Conservation (phyloP, 2,113 vertebrate species). For the Zapus hudsonius region DNA sequence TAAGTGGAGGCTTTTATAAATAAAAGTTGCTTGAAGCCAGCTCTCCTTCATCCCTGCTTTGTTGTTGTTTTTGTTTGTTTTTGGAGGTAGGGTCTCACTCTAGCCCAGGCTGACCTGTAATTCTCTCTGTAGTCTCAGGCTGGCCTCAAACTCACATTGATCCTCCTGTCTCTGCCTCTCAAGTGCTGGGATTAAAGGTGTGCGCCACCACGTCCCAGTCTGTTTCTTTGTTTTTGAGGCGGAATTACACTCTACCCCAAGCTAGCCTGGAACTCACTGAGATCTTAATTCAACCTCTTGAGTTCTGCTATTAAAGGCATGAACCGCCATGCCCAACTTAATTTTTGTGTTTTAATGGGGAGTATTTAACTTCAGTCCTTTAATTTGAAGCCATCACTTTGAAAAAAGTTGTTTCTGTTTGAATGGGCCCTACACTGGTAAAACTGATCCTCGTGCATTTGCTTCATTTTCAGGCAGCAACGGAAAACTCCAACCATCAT, state of each 20-base stretch:
- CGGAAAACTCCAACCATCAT: slow-evolving; percentile 68
- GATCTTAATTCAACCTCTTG: not conserved
- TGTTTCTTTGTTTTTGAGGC: no score
- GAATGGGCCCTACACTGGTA: not conserved
- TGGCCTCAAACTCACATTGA: no score
- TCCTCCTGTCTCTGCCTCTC: no score
- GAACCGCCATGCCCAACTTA: not conserved
- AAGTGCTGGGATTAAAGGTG: no score
- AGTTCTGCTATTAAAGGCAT: not conserved
- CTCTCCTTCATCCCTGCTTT: not conserved
- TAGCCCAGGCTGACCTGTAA: no score
- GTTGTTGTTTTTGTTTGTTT: not conserved
- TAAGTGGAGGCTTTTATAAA: not conserved
- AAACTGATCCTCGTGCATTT: slow-evolving; percentile 58
- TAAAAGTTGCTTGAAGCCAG: not conserved
- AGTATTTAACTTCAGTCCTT: not conserved
- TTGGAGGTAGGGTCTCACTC: no score
- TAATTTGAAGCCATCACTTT: slow-evolving; percentile 18
- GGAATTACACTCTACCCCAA: no score
- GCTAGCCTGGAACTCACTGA: not conserved
- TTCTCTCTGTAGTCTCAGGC: no score
- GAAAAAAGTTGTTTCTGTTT: not conserved
- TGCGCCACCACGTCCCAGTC: no score
- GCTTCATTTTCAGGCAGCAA: slow-evolving; percentile 81
- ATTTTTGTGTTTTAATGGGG: not conserved